Percentiles rank a stretch among this genome's conserved stretches.
Evolutionary conservation across 1,140 invertebrate species (phyloP).

Genomic region (Neodiprion virginianus): DNA sequence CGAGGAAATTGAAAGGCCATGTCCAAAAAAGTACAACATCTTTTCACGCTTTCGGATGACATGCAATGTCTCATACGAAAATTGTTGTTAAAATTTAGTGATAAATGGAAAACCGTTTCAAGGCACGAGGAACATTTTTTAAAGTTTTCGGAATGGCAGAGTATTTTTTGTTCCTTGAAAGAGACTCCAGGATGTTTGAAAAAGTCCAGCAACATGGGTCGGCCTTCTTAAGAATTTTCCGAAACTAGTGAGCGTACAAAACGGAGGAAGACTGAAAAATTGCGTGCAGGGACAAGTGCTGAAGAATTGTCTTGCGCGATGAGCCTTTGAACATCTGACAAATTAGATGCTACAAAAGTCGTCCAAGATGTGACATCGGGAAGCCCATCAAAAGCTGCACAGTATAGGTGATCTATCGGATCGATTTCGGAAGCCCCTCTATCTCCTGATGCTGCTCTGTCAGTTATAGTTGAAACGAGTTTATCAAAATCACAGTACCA

Average conservation of each 20-base stretch:
- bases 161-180: background rate
- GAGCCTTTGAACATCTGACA: conserved; percentile 2
- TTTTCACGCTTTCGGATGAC: background rate
- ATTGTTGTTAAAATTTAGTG: background rate
- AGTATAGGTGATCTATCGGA: conserved; percentile 19
- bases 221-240: background rate
- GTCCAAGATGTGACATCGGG: conserved; percentile 16
- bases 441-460: conserved; percentile 18
- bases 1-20: background rate
- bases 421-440: conserved; percentile 14
- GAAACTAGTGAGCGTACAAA: conserved; percentile 1
- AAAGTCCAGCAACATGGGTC: background rate
- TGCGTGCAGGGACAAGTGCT: background rate
- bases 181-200: background rate
- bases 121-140: background rate
- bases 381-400: conserved; percentile 3
- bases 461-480: conserved; percentile 9
- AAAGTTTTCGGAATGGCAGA: background rate
- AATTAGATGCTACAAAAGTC: conserved; percentile 19
- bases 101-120: background rate
- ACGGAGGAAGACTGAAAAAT: conserved; percentile 2
- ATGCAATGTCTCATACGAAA: background rate
- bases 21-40: background rate
- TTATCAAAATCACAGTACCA: conserved; percentile 21
- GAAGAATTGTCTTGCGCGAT: conserved; percentile 16